Percentiles rank a stretch among this genome's conserved stretches.
Conservation (phyloP, 2,888 invertebrate genomes). For the Amorpha juglandis region DNA sequence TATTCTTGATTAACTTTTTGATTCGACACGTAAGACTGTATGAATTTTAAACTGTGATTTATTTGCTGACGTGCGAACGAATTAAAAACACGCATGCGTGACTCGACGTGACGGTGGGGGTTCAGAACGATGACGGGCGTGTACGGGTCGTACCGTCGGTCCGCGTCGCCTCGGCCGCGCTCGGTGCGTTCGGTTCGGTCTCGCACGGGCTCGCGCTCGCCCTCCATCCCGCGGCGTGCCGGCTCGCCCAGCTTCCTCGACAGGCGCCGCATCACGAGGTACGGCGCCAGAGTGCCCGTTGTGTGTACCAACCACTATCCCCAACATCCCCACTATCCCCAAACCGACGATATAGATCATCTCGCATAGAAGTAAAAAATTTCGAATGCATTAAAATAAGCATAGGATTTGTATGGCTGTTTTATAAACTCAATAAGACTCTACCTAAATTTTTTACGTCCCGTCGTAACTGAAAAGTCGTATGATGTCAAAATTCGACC, state of each 20-base stretch:
- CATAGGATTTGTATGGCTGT: too few species aligned
- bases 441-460: too few species aligned
- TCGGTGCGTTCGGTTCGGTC: conserved; percentile 84
- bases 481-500: background rate
- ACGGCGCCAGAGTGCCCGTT: conserved; percentile 42
- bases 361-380: too few species aligned
- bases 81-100: conserved; percentile 42
- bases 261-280: conserved; percentile 97
- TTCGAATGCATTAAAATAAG: too few species aligned
- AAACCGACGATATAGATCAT: too few species aligned
- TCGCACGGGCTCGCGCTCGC: conserved; percentile 87
- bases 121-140: conserved; percentile 81
- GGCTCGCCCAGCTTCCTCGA: conserved; percentile 98
- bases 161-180: conserved; percentile 70
- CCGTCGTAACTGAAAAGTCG: too few species aligned
- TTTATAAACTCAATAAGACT: too few species aligned
- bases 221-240: conserved; percentile 95
- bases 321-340: background rate
- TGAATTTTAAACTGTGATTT: background rate
- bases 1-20: too few species aligned
- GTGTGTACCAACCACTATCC: background rate
- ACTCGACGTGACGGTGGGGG: conserved; percentile 31
- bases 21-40: too few species aligned
- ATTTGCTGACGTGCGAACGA: background rate
- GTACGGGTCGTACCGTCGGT: conserved; percentile 82